Conservation (phyloP, 2,888 invertebrate genomes). For the Eilema griseolum region DNA sequence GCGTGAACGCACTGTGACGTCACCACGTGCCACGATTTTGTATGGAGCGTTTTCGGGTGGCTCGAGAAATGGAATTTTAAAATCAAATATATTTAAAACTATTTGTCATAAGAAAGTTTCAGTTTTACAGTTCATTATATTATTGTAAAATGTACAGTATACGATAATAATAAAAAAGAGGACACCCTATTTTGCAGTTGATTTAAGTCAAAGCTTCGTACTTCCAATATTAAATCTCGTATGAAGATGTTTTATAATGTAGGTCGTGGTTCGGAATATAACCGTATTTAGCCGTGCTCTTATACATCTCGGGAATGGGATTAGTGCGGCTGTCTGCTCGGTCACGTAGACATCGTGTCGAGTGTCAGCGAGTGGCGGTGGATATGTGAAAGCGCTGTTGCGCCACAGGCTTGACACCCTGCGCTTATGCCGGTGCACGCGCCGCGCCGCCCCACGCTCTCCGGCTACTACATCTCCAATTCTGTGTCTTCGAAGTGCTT, state of each 20-base stretch:
- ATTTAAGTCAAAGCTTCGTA: not conserved
- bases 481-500: constrained; percentile 20
- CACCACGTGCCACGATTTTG: too few species aligned
- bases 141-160: too few species aligned
- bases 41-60: too few species aligned
- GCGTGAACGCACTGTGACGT: too few species aligned
- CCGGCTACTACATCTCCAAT: constrained; percentile 21
- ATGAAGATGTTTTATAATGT: constrained; percentile 33
- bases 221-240: constrained; percentile 12
- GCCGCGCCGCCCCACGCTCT: constrained; percentile 10
- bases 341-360: constrained; percentile 80
- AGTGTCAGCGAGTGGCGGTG: constrained; percentile 66
- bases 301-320: constrained; percentile 64
- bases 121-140: too few species aligned
- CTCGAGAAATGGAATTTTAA: too few species aligned
- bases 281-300: constrained; percentile 58
- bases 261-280: constrained; percentile 43
- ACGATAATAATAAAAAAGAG: too few species aligned
- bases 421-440: constrained; percentile 75
- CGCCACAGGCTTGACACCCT: constrained; percentile 25
- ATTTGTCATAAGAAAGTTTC: too few species aligned
- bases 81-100: too few species aligned
- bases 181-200: not conserved
- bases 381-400: constrained; percentile 42
- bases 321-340: constrained; percentile 80